Evolutionary conservation across 2,113 vertebrate species (phyloP), one percentile per base, ranked within the genome.

Genomic region (Cyphomyrus discorhynchus): DNA sequence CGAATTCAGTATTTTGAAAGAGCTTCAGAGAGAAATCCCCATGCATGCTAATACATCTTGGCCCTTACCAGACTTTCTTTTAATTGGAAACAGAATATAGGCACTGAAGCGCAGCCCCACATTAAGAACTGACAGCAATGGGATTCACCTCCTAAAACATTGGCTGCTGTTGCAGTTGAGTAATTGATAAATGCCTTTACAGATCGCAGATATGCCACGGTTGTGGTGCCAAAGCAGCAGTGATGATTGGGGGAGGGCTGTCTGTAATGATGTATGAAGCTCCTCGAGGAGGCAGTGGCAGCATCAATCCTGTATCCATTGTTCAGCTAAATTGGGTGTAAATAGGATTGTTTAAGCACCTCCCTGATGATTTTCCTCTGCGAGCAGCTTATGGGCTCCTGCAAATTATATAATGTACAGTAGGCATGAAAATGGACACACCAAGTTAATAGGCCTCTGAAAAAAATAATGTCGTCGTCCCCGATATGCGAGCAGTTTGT

Each of bases 101-200:
- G 42, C 87, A 46, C 53, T 88, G 58, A 88, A 89, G 88, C 49
- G 42, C 27, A 82, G 88, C 19, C 88, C 17, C 88, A 52, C 27
- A 47, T 89, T 89, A 89, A 52, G 52, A 66, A 84, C 39, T 47
- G 80, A 56, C 92, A 93, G 93, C 92, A 91, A 88, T 90, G 93
- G 94, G 93, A 95, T 94, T 95, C 92, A 91, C 92, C 92, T 91
- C 91, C 91, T 94, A 95, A 95, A 95, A 95, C 94, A 94, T 90
- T 91, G 93, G 93, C 93, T 88, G 91, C 93, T 92, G 92, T 94
- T 94, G 93, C 92, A 90, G 95, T 94, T 95, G 94, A 95, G 94
- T 95, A 96, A 95, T 96, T 96, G 95, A 96, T 95, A 92, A 92
- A 94, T 92, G 94, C 91, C 93, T 93, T 93, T 92, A 92, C 93